A percentile compares a stretch with the other conserved stretches of the same genome.
Conservation (phyloP, 1,140 invertebrate genomes). For the Caenorhabditis brenneri region DNA sequence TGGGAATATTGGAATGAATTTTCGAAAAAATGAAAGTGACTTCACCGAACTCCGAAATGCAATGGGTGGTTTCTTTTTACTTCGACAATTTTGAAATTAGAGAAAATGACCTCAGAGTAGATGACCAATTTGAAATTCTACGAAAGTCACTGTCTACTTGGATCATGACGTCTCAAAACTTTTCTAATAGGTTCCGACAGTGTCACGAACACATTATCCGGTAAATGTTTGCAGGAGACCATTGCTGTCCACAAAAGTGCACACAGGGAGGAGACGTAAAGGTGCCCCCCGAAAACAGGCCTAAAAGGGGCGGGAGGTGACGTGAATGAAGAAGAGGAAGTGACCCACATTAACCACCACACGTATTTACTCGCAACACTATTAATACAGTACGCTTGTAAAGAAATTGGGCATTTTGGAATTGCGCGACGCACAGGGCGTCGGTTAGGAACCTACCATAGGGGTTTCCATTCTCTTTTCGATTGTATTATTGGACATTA, state of each 20-base stretch:
- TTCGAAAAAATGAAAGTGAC: neutral
- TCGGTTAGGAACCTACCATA: neutral
- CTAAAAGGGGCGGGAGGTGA: neutral
- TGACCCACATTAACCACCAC: constrained; percentile 36
- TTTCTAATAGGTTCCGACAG: neutral
- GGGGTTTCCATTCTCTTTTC: neutral
- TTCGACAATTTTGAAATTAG: too few relatives aligned
- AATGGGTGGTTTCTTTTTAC: too few relatives aligned
- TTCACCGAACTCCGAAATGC: neutral
- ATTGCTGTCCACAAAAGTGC: constrained; percentile 1
- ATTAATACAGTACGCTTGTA: constrained; percentile 40
- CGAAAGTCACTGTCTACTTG: too few relatives aligned
- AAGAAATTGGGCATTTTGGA: constrained; percentile 34
- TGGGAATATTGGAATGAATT: neutral
- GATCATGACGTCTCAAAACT: too few relatives aligned
- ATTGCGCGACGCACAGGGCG: neutral
- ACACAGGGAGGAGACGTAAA: constrained; percentile 9
- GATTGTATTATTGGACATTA: constrained; percentile 19
- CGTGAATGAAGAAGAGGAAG: constrained; percentile 13
- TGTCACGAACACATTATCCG: constrained; percentile 10
- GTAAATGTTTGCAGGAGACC: neutral
- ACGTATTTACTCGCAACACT: constrained; percentile 37
- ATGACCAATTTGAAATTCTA: too few relatives aligned
- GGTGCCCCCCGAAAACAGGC: neutral
- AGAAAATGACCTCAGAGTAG: too few relatives aligned